Base-by-base conservation (phyloP, 2,888 invertebrate genomes). In the Dexiosoma caninum region DNA sequence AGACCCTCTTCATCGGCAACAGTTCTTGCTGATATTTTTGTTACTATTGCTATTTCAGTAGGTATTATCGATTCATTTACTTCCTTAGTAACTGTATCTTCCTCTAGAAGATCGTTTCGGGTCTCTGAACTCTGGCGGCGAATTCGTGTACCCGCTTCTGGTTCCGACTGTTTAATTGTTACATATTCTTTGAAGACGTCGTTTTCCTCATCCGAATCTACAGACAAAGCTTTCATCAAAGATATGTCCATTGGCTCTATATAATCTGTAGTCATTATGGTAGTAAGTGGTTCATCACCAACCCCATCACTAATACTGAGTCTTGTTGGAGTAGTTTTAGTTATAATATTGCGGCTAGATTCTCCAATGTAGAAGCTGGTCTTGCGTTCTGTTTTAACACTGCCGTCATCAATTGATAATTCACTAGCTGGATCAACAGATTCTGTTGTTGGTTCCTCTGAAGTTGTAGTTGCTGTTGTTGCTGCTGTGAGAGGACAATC, bases 311-410 rank as follows among this genome's bases (percentile, higher is more conserved):
- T 64, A 4, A 30, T 19, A 60, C 74, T 84, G 5, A 86, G 83
- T 32, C 84, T 86, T 8, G 86, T 84, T 1, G 84, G 84, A 21
- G 87, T 85, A 1, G 90, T 88, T 82, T 89, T 90, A 2, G 82
- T 88, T 30, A 90, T 90, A 1, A 90, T 86, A 85, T 90, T 90
- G 1, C 85, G 85, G 64, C 90, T 90, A 1, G 90, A 90, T 81
- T 90, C 90, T 0, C 90, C 90, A 46, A 90, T 90, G 71, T 90
- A 90, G 55, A 90, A 90, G 70, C 89, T 89, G 0, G 88, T 88
- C 46, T 83, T 82, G 44, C 87, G 85, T 16, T 79, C 83, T 7
- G 84, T 86, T n/a, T 81, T 83, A 7, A 85, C 85, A 12, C 87
- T 87, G 1, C 82, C 86, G 66, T 86, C 87, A 75, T 88, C 87